Evolutionary conservation across 64 coral and sea anemone species (phyloP).

Genomic region (Montipora capricornis): DNA sequence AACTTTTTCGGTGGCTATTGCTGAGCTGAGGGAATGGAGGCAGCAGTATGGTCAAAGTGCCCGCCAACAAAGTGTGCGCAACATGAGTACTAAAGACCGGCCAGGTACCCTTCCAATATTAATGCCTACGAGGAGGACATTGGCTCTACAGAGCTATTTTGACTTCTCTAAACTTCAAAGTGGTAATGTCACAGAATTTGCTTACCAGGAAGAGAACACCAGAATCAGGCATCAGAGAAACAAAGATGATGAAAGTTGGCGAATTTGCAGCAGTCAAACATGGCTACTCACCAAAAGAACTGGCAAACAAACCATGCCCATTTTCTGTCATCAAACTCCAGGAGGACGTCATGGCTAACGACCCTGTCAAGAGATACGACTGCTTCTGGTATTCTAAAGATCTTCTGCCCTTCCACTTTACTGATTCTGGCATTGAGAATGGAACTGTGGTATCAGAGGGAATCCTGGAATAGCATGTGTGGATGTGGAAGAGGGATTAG

Average conservation of each 20-base stretch:
- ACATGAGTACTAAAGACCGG: slow-evolving; percentile 69
- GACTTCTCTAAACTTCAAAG: no score
- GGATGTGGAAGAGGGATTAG: slow-evolving; percentile 41
- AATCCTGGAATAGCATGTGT: not conserved
- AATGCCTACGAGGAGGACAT: slow-evolving; percentile 58
- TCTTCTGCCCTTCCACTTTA: slow-evolving; percentile 48
- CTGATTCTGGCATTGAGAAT: slow-evolving; percentile 24
- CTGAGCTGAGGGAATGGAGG: slow-evolving; percentile 22
- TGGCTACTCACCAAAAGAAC: slow-evolving; percentile 23
- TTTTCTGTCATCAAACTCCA: slow-evolving; percentile 48
- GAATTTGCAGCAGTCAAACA: slow-evolving; percentile 37
- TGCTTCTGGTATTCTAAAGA: slow-evolving; percentile 31
- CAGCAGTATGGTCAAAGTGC: slow-evolving; percentile 50
- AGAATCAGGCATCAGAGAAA: not conserved
- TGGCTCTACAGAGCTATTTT: no score
- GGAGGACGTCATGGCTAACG: slow-evolving; percentile 16
- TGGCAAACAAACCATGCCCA: slow-evolving; percentile 12
- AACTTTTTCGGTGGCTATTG: not conserved
- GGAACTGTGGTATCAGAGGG: slow-evolving; percentile 37
- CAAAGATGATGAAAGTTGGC: not conserved
- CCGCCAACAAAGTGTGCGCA: slow-evolving; percentile 55
- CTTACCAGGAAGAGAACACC: not conserved
- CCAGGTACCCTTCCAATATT: slow-evolving; percentile 41
- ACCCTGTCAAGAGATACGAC: slow-evolving; percentile 8
- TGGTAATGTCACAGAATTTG: no score